Percentiles rank a stretch among this genome's conserved stretches.
Conservation (phyloP, 2,113 vertebrate genomes). For the Ciconia boyciana region DNA sequence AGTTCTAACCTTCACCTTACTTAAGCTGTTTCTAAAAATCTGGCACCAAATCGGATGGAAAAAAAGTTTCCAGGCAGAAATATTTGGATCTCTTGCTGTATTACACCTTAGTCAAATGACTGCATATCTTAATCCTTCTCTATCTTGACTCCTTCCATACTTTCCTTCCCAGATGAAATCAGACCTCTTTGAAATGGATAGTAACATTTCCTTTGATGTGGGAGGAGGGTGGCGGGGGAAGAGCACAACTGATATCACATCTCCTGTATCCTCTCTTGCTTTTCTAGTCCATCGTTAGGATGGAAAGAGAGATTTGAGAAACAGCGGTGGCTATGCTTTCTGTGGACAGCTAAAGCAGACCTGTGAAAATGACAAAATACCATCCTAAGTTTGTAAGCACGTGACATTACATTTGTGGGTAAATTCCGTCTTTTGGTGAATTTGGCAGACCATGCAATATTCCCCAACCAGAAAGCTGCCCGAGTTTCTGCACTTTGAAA, state of each 20-base stretch:
- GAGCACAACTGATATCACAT: neutral
- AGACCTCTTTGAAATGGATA: neutral
- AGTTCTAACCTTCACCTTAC: neutral
- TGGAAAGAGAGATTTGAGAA: neutral
- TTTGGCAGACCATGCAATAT: neutral
- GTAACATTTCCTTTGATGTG: neutral
- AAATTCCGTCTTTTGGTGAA: neutral
- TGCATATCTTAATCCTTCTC: neutral
- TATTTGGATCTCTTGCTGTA: neutral
- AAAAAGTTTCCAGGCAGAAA: neutral
- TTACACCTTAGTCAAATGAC: neutral
- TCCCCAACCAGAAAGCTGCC: neutral
- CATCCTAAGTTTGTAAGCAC: neutral
- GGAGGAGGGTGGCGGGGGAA: neutral
- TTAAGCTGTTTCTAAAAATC: neutral
- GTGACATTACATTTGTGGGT: fast-evolving
- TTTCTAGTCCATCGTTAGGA: neutral
- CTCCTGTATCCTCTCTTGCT: neutral
- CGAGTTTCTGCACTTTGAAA: neutral
- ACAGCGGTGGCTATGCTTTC: neutral
- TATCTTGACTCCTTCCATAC: neutral
- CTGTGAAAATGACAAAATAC: neutral
- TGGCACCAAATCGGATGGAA: neutral
- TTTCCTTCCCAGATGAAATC: neutral
- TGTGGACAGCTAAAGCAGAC: neutral